A percentile compares a stretch with the other conserved stretches of the same genome.
Evolutionary conservation across 2,888 invertebrate genomes (phyloP).

Genomic region (Spodoptera exigua): DNA sequence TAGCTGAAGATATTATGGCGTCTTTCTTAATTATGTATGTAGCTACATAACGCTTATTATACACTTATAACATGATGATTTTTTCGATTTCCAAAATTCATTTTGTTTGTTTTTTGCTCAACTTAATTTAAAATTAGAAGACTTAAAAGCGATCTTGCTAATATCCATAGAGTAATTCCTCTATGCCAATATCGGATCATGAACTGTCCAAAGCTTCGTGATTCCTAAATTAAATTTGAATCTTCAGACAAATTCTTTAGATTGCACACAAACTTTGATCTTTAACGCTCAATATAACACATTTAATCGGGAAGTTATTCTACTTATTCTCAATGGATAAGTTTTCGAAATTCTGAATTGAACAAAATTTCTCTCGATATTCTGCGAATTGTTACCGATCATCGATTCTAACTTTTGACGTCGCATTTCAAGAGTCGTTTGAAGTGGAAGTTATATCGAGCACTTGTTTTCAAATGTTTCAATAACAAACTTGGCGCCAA

Average conservation of each 20-base stretch:
- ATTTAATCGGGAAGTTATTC: conserved; percentile 46
- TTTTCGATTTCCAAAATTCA: background rate
- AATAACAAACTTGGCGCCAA: conserved; percentile 10
- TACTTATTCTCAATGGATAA: conserved; percentile 41
- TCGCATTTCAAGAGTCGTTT: conserved; percentile 26
- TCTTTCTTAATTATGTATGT: conserved; percentile 3
- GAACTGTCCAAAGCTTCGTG: conserved; percentile 31
- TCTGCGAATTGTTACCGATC: conserved; percentile 27
- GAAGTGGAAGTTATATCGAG: conserved; percentile 23
- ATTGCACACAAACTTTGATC: conserved; percentile 41
- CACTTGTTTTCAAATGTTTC: conserved; percentile 18
- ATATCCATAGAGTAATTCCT: too few species aligned
- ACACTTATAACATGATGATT: background rate
- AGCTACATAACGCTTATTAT: background rate
- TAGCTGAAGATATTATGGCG: conserved; percentile 12
- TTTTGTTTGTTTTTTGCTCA: too few species aligned
- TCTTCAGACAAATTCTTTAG: conserved; percentile 31
- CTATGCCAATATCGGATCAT: conserved; percentile 3
- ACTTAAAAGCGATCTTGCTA: too few species aligned
- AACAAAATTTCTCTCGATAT: conserved; percentile 25
- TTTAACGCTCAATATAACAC: conserved; percentile 50
- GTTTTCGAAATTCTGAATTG: conserved; percentile 42
- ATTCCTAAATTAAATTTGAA: conserved; percentile 38
- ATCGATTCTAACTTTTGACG: conserved; percentile 23
- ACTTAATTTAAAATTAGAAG: too few species aligned